Evolutionary conservation across 2,113 vertebrate genomes (phyloP).

Genomic region (Sinocyclocheilus grahami): DNA sequence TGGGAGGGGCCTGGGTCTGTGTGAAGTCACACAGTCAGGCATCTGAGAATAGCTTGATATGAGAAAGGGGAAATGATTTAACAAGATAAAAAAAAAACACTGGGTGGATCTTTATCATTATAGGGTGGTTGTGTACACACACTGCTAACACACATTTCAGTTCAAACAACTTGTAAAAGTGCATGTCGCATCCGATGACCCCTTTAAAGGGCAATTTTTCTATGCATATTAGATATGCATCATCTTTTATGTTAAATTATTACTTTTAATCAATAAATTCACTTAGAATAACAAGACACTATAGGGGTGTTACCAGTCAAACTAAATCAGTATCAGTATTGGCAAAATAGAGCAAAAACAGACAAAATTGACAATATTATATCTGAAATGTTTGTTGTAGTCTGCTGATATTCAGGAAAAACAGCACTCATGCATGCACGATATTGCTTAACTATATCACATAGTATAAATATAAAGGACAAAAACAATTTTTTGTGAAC

Average conservation of each 20-base stretch:
- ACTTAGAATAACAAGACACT: background rate
- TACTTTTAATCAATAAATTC: background rate
- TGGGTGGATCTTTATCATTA: too few relatives aligned
- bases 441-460: background rate
- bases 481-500: background rate
- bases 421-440: background rate
- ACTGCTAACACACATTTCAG: too few relatives aligned
- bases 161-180: too few relatives aligned
- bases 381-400: background rate
- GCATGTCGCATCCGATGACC: too few relatives aligned
- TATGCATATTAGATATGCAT: background rate
- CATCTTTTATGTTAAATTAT: background rate
- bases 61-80: too few relatives aligned
- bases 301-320: background rate
- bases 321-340: background rate
- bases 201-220: background rate
- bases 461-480: background rate
- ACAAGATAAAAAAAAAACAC: too few relatives aligned
- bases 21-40: too few relatives aligned
- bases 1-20: too few relatives aligned
- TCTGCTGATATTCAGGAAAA: background rate
- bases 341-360: background rate
- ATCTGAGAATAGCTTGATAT: too few relatives aligned
- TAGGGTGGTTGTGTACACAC: too few relatives aligned
- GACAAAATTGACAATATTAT: background rate